Evolutionary conservation across 2,113 vertebrate species (phyloP).

Genomic region (Rostratula benghalensis): DNA sequence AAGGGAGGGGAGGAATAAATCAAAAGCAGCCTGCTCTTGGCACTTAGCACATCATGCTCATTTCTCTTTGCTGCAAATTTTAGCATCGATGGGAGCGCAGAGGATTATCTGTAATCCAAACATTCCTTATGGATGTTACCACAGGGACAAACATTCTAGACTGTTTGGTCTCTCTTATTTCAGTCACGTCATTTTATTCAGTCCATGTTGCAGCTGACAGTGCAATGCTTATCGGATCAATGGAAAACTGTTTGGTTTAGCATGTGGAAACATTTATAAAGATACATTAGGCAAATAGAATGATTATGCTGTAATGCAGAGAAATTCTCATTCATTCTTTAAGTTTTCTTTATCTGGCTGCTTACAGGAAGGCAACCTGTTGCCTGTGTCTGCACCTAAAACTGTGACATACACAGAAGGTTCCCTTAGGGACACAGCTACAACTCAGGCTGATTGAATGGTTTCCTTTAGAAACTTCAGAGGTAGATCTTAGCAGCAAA

Average conservation of each 20-base stretch:
- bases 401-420: background rate
- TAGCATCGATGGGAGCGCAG: background rate
- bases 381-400: background rate
- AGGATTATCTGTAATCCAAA: background rate
- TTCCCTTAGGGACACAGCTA: background rate
- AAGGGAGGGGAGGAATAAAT: slow-evolving; percentile 35
- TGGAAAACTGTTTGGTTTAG: background rate
- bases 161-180: background rate
- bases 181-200: background rate
- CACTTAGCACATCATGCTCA: background rate
- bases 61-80: slow-evolving; percentile 24
- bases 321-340: background rate
- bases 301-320: background rate
- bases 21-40: background rate
- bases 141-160: background rate
- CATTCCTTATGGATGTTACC: background rate
- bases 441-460: background rate
- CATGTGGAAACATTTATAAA: background rate
- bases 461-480: background rate
- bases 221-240: background rate
- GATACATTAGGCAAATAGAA: background rate
- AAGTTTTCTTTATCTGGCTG: background rate
- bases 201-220: background rate
- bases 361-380: background rate
- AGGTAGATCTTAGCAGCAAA: background rate